Conservation (phyloP, 2,113 vertebrate genomes). For the Ptychochromis oligacanthus region DNA sequence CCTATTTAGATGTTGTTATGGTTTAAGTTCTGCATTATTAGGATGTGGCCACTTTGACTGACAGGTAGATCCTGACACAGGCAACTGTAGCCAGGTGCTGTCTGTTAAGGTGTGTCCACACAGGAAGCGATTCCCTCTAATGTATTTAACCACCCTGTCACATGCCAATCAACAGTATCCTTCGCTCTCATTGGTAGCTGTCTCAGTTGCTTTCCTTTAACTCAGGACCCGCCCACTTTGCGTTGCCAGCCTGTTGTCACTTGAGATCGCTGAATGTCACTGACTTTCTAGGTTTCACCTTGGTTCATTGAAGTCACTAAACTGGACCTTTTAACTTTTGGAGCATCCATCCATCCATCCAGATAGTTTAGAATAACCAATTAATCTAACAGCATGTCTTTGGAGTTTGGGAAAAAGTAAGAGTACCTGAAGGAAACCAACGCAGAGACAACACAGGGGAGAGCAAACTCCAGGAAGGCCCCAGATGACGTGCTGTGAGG, state of each 20-base stretch:
- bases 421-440: not conserved
- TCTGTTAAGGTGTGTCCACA: not conserved
- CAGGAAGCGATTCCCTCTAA: not conserved
- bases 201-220: not conserved
- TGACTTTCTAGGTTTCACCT: not conserved
- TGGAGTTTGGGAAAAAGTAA: not conserved
- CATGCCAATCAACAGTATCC: not conserved
- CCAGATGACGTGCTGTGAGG: not conserved
- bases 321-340: not conserved
- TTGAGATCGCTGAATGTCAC: not conserved
- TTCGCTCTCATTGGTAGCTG: not conserved
- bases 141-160: not conserved
- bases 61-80: not conserved
- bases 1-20: not conserved
- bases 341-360: not conserved
- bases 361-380: not conserved
- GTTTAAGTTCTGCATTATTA: not conserved
- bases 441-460: not conserved
- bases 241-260: not conserved
- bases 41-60: not conserved
- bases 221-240: not conserved
- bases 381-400: not conserved
- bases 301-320: not conserved
- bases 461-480: not conserved
- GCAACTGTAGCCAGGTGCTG: not conserved